Percentiles rank a stretch among this genome's conserved stretches.
Evolutionary conservation across 30 jellyfish, hydroid and myxozoan genomes (phyloP).

Genomic region (Cassiopea andromeda): DNA sequence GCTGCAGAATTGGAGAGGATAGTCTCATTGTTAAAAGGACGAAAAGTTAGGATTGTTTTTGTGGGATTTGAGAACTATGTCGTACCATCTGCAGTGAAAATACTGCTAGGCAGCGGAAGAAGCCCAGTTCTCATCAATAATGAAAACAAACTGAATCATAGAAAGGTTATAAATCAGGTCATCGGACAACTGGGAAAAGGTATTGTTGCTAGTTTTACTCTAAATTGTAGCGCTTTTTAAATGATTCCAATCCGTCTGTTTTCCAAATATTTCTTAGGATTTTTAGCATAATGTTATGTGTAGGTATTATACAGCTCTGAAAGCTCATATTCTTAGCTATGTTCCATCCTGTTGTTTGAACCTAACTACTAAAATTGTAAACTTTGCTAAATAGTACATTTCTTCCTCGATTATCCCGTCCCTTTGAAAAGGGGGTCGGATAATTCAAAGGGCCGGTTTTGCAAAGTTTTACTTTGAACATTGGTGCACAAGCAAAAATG

Average conservation of each 20-base stretch:
- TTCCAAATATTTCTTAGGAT: background rate
- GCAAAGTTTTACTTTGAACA: no score
- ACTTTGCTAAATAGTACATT: no score
- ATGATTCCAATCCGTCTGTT: no score
- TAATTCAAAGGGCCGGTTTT: no score
- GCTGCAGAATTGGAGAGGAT: background rate
- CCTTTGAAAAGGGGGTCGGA: no score
- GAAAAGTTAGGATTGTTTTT: constrained; percentile 25
- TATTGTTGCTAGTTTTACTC: background rate
- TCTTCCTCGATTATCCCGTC: no score
- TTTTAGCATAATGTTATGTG: background rate
- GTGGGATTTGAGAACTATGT: constrained; percentile 46
- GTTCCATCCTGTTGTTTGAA: no score
- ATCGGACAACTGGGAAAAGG: constrained; percentile 52
- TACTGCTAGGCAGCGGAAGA: constrained; percentile 39
- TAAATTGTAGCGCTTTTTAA: no score
- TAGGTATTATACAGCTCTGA: no score
- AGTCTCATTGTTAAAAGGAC: constrained; percentile 9
- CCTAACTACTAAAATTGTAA: no score
- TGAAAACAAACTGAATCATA: constrained; percentile 5
- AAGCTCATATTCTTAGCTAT: no score
- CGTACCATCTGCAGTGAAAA: constrained; percentile 20
- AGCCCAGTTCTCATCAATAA: constrained; percentile 15
- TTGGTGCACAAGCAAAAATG: no score
- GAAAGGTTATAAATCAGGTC: background rate